Evolutionary conservation across 2,797 vertebrate species (phyloP), one percentile per base, ranked within the genome.

Genomic region (Cirrhinus mrigala): DNA sequence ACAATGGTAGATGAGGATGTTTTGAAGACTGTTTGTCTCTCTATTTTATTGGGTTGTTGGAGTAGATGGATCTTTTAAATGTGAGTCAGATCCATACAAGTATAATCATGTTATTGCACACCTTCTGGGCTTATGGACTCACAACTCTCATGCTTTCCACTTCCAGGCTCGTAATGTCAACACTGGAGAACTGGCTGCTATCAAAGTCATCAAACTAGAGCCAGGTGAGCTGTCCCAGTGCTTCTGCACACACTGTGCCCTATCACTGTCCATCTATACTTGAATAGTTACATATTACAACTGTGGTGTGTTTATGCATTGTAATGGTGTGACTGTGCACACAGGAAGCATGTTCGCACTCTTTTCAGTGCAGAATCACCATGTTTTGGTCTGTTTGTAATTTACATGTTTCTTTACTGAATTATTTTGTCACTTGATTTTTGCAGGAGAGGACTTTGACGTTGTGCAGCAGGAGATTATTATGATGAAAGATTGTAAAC

Each of bases 401-500:
- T 20, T 71, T 22, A 29, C 27, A 18, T 66, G 16, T 70, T 29
- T 58, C 29, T 24, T n/a, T 16, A 64, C 4, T 27, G 2, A 22
- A 60, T 46, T 44, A 22, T 24, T 50, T 64, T 58, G 46, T 66
- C 8, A 48, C 68, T 58, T 81, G 50, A 68, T 73, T 80, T 71
- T 88, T 48, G 10, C 87, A 99, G 98, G 98, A 88, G 98, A 99
- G 94, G 98, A 99, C 94, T 99, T 99, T 96, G 98, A 97, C 82
- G 98, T 99, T 89, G 98, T 99, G 90, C 98, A 99, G 96, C 98
- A 99, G 94, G 98, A 99, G 95, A 99, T 99, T 91, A 96, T 99
- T 90, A 99, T 99, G 98, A 99, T 99, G 98, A 99, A 99, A 94
- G 98, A 99, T 93, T 99, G 98, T 95, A 99, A 98, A 95, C 98